phyloP scores from a whole-genome alignment of 2,888 invertebrate species.

The Melitaea athalia region DNA sequence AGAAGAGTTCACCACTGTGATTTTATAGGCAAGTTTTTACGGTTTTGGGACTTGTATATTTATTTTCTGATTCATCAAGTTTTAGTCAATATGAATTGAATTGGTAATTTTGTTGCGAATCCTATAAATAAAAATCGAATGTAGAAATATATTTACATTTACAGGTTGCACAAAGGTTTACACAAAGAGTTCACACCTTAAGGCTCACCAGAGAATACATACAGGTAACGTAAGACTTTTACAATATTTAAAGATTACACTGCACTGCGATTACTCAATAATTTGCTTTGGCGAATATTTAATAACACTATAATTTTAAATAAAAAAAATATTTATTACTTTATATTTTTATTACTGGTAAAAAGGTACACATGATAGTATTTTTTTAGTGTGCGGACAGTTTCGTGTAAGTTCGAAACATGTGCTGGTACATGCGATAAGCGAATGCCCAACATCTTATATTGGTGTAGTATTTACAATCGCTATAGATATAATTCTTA shows the following conservation, averaged over 20 bases:
- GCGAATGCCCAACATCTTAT: conserved; percentile 17
- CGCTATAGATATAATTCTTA: background rate
- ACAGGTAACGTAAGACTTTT: conserved; percentile 86
- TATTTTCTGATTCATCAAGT: background rate
- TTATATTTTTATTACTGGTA: background rate
- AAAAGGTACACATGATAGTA: too few relatives aligned
- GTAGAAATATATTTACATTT: conserved; percentile 46
- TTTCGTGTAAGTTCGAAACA: too few relatives aligned
- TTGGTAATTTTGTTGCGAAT: background rate
- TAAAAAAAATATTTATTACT: background rate
- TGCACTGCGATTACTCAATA: conserved; percentile 34
- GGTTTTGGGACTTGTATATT: background rate
- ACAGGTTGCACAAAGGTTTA: conserved; percentile 98
- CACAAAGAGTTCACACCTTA: conserved; percentile 98
- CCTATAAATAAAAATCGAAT: background rate
- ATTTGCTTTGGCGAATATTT: conserved; percentile 30
- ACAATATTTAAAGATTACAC: conserved; percentile 6
- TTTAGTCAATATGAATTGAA: background rate
- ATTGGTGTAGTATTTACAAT: too few relatives aligned
- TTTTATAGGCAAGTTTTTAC: conserved; percentile 82
- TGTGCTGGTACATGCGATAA: conserved; percentile 1
- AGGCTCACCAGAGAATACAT: conserved; percentile 98
- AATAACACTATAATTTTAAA: too few relatives aligned
- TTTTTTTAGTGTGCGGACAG: too few relatives aligned
- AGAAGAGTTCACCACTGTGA: conserved; percentile 97